Conservation (phyloP, 2,797 vertebrate species). For the Leptodactylus fallax region DNA sequence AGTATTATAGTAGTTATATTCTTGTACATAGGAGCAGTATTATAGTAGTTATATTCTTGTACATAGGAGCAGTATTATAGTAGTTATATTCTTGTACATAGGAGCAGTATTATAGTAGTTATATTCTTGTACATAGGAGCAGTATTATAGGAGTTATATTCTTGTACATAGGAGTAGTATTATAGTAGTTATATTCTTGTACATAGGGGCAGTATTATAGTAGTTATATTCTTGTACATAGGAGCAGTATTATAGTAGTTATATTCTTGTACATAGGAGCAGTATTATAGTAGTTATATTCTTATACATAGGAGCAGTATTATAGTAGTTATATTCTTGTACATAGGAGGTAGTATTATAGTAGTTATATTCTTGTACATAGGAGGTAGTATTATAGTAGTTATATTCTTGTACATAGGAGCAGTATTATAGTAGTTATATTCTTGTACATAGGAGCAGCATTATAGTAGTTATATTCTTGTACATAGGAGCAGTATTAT, state of each 20-base stretch:
- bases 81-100: constrained; percentile 5
- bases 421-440: constrained; percentile 13
- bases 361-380: constrained; percentile 6
- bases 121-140: not conserved
- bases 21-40: not conserved
- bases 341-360: not conserved
- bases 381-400: constrained; percentile 6
- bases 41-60: constrained; percentile 13
- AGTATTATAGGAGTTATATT: constrained; percentile 15
- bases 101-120: constrained; percentile 1
- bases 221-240: constrained; percentile 4
- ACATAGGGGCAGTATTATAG: constrained; percentile 3
- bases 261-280: not conserved
- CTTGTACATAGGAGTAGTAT: not conserved
- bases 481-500: not conserved
- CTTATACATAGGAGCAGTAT: not conserved
- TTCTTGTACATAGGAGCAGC: not conserved
- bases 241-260: constrained; percentile 4
- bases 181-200: constrained; percentile 9
- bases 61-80: not conserved
- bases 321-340: constrained; percentile 17
- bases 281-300: constrained; percentile 9
- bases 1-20: constrained; percentile 4
- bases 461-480: constrained; percentile 19
- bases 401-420: not conserved